phyloP scores from a whole-genome alignment of 1,140 invertebrate genomes.

The Drosophila littoralis region DNA sequence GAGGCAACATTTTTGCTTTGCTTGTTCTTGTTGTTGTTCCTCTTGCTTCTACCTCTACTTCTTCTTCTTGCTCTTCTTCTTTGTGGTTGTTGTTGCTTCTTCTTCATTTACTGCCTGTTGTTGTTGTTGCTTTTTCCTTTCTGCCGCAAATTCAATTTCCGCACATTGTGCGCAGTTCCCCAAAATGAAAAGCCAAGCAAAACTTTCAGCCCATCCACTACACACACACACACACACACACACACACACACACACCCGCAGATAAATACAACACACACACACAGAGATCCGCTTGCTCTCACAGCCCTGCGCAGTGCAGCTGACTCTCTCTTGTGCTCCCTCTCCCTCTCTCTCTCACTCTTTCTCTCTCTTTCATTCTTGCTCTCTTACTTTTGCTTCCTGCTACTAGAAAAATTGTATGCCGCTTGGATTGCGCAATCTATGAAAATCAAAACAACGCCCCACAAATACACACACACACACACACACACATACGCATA shows the following conservation, averaged over 20 bases:
- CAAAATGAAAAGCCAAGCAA: constrained; percentile 28
- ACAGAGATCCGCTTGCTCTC: neutral
- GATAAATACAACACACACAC: neutral
- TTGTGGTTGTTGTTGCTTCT: neutral
- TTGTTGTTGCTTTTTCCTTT: constrained; percentile 46
- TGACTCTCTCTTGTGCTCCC: constrained; percentile 11
- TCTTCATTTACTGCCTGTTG: constrained; percentile 10
- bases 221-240: neutral
- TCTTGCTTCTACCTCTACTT: neutral
- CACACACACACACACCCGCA: neutral
- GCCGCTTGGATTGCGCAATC: constrained; percentile 72
- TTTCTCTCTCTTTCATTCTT: constrained; percentile 2
- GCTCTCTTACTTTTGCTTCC: constrained; percentile 39
- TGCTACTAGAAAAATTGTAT: constrained; percentile 38
- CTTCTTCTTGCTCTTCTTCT: neutral
- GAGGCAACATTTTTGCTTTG: constrained; percentile 46
- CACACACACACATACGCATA: constrained; percentile 9
- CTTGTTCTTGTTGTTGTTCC: neutral
- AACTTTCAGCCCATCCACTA: neutral
- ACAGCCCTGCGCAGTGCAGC: constrained; percentile 6
- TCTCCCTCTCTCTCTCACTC: constrained; percentile 7
- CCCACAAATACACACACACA: constrained; percentile 64
- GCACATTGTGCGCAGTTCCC: constrained; percentile 76
- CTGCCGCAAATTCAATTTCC: constrained; percentile 81
- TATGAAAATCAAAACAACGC: constrained; percentile 80